Percentiles rank a stretch among this genome's conserved stretches.
These are phyloP conservation scores for Anhinga anhinga DNA, from an alignment of 2,113 vertebrate genomes.

Conservation along the genomic window DNA sequence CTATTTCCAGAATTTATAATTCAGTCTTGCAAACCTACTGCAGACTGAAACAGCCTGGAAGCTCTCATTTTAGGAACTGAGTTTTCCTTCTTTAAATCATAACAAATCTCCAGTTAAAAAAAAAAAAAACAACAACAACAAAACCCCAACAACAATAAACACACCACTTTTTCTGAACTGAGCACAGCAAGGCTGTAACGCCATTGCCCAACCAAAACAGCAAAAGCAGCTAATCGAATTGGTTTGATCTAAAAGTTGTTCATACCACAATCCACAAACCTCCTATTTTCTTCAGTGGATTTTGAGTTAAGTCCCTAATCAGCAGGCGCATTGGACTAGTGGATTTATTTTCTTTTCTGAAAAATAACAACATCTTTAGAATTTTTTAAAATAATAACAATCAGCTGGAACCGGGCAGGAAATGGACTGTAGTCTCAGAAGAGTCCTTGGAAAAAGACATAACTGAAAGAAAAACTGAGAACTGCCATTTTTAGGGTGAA, in stretches of 20 bases:
- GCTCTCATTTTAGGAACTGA: not conserved
- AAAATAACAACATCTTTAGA: not conserved
- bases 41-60: not conserved
- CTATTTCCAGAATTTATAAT: not conserved
- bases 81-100: conserved; percentile 4
- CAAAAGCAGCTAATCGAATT: not conserved
- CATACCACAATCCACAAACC: not conserved
- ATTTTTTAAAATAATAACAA: not conserved
- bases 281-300: not conserved
- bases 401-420: not conserved
- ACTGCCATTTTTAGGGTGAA: not conserved
- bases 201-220: not conserved
- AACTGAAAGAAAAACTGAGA: not conserved
- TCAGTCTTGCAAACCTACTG: not conserved
- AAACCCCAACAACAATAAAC: not conserved
- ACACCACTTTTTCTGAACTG: not conserved
- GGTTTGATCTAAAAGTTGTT: not conserved
- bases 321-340: not conserved
- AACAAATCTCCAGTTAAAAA: not conserved
- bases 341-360: not conserved
- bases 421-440: not conserved
- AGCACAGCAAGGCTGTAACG: not conserved
- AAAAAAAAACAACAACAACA: not conserved
- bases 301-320: not conserved
- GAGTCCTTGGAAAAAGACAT: not conserved